Evolutionary conservation across 2,797 vertebrate species (phyloP), one percentile per base, ranked within the genome.

Genomic region (Echiichthys vipera): DNA sequence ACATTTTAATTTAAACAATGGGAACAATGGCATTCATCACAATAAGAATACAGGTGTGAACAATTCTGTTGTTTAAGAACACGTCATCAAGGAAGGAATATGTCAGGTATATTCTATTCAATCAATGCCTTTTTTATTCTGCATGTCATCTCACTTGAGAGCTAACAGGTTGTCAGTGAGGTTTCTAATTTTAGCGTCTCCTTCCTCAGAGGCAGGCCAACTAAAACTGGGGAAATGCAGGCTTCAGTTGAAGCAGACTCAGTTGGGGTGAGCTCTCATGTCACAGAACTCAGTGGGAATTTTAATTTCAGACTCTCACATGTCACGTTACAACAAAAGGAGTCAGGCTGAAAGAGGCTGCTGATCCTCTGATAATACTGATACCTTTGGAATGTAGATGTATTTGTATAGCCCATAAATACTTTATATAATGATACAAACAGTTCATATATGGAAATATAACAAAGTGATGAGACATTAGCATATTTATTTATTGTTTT

Each of bases 141-240:
- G 68, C 68, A 29, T 45, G 34, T 54, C 57, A 36, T 63, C 65
- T 51, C 45, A 57, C 55, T 47, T 71, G 58, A 71, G 43, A 61
- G 53, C 42, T 45, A 43, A 56, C 29, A 32, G 18, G 63, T 51
- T 68, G 73, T 78, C 82, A 74, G 65, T n/a, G 3, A 69, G 13
- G 40, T 79, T 87, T 78, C 61, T 81, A 87, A 74, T 74, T 84
- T 68, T 71, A 47, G 71, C 83, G 61, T 53, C 62, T 36, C 66
- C 69, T 74, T 64, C 18, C 65, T 65, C 58, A 57, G 59, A 76
- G 80, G 56, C 79, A 36, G 42, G 61, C 67, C 63, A 46, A 75
- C 67, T 42, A 51, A 67, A 71, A 64, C 7, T 30, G 54, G 71
- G 65, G 12, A 65, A 71, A 68, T 7, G 25, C 55, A 77, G 67